phyloP scores from a whole-genome alignment of 2,888 invertebrate species.

The Cosmorhoe ocellata region DNA sequence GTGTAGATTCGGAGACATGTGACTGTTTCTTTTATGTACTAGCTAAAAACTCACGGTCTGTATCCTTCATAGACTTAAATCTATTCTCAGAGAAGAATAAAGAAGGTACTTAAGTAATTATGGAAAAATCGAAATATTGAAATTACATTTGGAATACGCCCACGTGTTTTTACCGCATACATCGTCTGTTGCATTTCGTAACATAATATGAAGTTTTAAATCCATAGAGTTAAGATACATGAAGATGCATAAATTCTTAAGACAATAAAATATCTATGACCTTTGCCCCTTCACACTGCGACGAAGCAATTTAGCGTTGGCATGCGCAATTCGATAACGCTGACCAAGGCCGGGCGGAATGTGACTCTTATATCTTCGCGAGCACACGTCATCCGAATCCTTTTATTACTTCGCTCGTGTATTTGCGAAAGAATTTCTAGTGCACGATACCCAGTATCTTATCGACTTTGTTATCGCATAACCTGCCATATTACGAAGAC shows the following conservation, averaged over 20 bases:
- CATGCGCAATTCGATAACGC: constrained; percentile 51
- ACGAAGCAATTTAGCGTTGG: constrained; percentile 39
- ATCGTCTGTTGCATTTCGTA: too few species aligned
- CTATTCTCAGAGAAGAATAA: too few species aligned
- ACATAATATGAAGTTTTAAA: too few species aligned
- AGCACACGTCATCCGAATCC: constrained; percentile 21
- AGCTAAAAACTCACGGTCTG: too few species aligned
- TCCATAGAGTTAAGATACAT: too few species aligned
- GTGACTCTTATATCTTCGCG: constrained; percentile 37
- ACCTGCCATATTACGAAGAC: constrained; percentile 30
- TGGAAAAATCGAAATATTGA: too few species aligned
- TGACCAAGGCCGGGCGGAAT: constrained; percentile 45
- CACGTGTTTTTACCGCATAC: too few species aligned
- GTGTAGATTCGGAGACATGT: too few species aligned
- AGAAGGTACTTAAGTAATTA: too few species aligned
- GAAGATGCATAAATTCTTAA: background rate
- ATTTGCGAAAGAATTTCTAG: constrained; percentile 23
- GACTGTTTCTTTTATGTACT: too few species aligned
- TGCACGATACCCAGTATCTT: constrained; percentile 29
- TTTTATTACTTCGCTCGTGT: constrained; percentile 19
- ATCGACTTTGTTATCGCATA: constrained; percentile 25
- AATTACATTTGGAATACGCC: too few species aligned
- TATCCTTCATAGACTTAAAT: too few species aligned
- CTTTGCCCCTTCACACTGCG: constrained; percentile 24
- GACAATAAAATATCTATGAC: constrained; percentile 7